These are phyloP conservation scores for Pterostichus niger DNA, from an alignment of 2,888 invertebrate genomes.

Conservation along the genomic window DNA sequence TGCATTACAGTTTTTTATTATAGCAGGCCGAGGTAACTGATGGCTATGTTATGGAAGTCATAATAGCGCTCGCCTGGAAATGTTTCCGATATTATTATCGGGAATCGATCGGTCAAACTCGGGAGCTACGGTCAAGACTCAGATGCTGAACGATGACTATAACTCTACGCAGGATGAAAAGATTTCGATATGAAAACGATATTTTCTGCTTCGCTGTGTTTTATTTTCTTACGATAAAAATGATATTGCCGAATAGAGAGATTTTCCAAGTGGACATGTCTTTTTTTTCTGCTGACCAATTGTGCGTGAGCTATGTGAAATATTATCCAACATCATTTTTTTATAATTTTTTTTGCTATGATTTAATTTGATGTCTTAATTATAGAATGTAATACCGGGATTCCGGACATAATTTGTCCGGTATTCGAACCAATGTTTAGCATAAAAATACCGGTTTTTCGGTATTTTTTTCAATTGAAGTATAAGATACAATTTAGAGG, in stretches of 20 bases:
- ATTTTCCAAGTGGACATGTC: conserved; percentile 38
- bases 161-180: conserved; percentile 60
- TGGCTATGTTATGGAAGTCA: conserved; percentile 65
- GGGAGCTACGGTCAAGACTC: conserved; percentile 34
- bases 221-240: conserved; percentile 65
- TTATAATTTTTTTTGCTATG: too few relatives aligned
- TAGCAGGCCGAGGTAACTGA: conserved; percentile 55
- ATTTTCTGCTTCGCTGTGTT: conserved; percentile 63
- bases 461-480: too few relatives aligned
- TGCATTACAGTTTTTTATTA: conserved; percentile 66
- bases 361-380: too few relatives aligned
- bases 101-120: conserved; percentile 64
- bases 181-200: conserved; percentile 67
- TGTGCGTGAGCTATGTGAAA: conserved; percentile 32
- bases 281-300: not conserved
- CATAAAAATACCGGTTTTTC: too few relatives aligned
- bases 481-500: too few relatives aligned
- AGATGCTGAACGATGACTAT: conserved; percentile 27
- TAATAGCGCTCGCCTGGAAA: conserved; percentile 52
- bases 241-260: conserved; percentile 56
- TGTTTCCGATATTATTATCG: conserved; percentile 62
- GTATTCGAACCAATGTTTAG: too few relatives aligned
- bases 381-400: too few relatives aligned
- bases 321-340: not conserved
- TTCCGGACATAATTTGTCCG: too few relatives aligned